phyloP scores from a whole-genome alignment of 2,113 vertebrate species.

The Cyprinodon brontotheroides region DNA sequence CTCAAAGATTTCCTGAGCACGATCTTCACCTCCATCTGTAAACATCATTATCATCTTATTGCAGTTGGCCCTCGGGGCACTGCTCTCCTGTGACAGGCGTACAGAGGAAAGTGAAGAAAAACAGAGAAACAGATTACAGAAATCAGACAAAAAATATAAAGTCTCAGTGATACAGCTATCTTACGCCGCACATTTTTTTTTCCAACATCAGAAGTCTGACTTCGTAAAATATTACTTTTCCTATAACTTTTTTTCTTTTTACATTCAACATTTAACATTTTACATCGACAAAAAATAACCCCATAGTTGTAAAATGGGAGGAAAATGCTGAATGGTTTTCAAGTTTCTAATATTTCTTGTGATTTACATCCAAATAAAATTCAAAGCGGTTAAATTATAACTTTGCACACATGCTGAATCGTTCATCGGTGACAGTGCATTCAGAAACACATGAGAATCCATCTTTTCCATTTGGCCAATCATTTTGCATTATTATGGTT shows the following conservation, averaged over 20 bases:
- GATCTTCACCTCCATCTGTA: conserved; percentile 96
- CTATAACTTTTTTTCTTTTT: too few relatives aligned
- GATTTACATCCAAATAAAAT: too few relatives aligned
- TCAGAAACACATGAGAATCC: too few relatives aligned
- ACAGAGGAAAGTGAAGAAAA: conserved; percentile 1
- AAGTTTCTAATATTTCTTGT: too few relatives aligned
- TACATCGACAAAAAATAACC: neutral
- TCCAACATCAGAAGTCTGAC: too few relatives aligned
- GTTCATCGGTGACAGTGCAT: too few relatives aligned
- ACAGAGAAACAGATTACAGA: conserved; percentile 28
- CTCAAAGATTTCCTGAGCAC: conserved; percentile 96
- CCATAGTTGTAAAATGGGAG: neutral
- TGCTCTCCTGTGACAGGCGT: conserved; percentile 80
- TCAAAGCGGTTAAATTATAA: too few relatives aligned
- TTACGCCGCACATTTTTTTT: neutral
- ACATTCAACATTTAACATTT: too few relatives aligned
- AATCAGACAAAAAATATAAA: conserved; percentile 10
- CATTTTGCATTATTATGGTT: too few relatives aligned
- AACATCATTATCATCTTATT: conserved; percentile 99
- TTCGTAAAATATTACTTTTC: neutral
- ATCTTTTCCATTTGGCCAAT: too few relatives aligned
- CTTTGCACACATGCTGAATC: too few relatives aligned
- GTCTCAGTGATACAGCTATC: neutral
- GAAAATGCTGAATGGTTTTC: neutral
- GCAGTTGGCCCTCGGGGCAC: conserved; percentile 94